Percentiles rank a stretch among this genome's conserved stretches.
Evolutionary conservation across 2,888 invertebrate genomes (phyloP).

Genomic region (Scaptomyza tumidula): DNA sequence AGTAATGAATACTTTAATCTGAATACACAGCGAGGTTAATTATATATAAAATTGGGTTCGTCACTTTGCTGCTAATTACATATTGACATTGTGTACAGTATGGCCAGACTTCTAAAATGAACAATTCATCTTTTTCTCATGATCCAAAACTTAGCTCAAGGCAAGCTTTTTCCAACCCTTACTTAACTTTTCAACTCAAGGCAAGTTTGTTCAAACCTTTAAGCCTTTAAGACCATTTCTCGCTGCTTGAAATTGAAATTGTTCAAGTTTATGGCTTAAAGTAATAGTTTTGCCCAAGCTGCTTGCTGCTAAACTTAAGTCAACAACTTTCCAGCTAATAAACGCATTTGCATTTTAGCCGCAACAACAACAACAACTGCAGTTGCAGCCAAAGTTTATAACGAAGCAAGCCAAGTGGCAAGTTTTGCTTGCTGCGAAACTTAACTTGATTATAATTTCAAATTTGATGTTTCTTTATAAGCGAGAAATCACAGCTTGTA

Average conservation of each 20-base stretch:
- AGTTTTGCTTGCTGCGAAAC: too few species aligned
- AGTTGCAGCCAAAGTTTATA: constrained; percentile 25
- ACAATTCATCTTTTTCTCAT: not conserved
- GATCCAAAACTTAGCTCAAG: not conserved
- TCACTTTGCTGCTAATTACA: constrained; percentile 52
- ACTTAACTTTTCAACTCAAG: not conserved
- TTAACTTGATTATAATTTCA: constrained; percentile 73
- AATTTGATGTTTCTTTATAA: too few species aligned
- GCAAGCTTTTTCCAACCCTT: not conserved
- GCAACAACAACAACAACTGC: constrained; percentile 9
- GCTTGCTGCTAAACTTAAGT: not conserved
- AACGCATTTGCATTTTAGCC: constrained; percentile 58
- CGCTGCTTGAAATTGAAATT: not conserved
- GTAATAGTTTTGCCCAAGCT: constrained; percentile 11
- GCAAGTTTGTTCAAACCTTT: not conserved
- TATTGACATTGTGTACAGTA: constrained; percentile 47
- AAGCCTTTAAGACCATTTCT: not conserved
- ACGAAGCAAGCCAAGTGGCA: constrained; percentile 20
- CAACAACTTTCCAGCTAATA: constrained; percentile 47
- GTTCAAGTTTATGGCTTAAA: constrained; percentile 6
- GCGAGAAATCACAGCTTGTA: constrained; percentile 39
- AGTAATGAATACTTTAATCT: constrained; percentile 35
- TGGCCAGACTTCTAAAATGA: not conserved
- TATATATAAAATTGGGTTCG: constrained; percentile 42
- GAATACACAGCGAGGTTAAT: constrained; percentile 3